Evolutionary conservation across 2,113 vertebrate genomes (phyloP).

Genomic region (Gymnarchus niloticus): DNA sequence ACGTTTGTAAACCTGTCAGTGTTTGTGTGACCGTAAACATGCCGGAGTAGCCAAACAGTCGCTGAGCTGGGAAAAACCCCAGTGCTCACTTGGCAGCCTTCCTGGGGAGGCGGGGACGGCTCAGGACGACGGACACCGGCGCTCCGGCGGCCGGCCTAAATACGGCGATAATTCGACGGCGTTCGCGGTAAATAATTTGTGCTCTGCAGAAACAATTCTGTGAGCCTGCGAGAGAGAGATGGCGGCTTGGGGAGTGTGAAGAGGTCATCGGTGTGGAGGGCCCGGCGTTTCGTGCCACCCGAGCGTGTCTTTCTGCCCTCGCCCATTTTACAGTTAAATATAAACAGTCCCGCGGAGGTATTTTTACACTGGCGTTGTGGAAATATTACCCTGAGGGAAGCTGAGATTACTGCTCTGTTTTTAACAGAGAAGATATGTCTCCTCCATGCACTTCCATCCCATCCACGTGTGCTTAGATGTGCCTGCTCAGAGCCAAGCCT

Average conservation of each 20-base stretch:
- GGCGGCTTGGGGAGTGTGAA: no score
- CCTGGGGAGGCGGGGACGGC: no score
- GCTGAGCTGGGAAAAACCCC: neutral
- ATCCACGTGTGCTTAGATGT: slow-evolving; percentile 3
- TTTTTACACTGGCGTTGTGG: slow-evolving; percentile 12
- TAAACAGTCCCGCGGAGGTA: neutral
- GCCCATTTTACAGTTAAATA: slow-evolving; percentile 7
- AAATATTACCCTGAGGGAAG: slow-evolving; percentile 6
- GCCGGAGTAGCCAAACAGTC: no score
- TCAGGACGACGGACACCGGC: no score
- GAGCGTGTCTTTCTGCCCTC: neutral
- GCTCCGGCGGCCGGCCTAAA: neutral
- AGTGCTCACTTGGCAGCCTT: no score
- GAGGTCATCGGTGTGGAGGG: no score
- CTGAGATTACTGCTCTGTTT: slow-evolving; percentile 1
- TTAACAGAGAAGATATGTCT: slow-evolving; percentile 3
- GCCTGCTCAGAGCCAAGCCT: neutral
- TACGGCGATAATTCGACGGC: neutral
- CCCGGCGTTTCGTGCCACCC: no score
- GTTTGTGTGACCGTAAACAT: neutral
- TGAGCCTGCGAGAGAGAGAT: no score
- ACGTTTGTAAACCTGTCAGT: neutral
- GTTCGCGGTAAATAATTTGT: no score
- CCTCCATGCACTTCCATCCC: neutral
- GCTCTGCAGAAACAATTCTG: no score